Base-by-base conservation (phyloP, 2,113 vertebrate species). In the Gracilinanus agilis region DNA sequence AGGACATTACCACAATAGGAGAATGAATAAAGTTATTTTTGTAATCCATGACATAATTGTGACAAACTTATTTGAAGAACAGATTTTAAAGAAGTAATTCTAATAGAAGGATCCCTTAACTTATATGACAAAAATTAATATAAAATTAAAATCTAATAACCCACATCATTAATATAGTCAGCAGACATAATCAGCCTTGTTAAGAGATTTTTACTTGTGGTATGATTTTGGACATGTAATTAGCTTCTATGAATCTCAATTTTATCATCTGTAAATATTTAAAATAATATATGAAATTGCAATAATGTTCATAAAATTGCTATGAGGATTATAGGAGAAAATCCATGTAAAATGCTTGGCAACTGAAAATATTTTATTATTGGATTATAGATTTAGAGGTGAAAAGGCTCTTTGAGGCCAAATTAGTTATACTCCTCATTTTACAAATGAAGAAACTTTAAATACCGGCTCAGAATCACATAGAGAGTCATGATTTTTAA, bases 51-150 rank as follows among this genome's bases (percentile, higher is more conserved):
- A 8, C 93, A 49, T 90, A 49, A 92, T 94, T 90, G 3, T 92
- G 29, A 55, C 40, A 93, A 83, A 11, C 67, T 90, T 91, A 61
- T 44, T 89, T 94, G 91, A 90, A 89, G 27, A 55, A 0, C 9
- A 0, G 29, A 90, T 90, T 92, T 54, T 89, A 88, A 58, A 90
- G 92, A 93, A 91, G 95, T 58, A 89, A 58, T 55, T 91, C 94
- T 53, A 92, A 95, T 56, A 92, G 11, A 34, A 3, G 19, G 88
- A 90, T 11, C 2, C 13, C 16, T 23, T 83, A 54, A n/a, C 24
- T 93, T 56, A 94, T 34, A 93, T 94, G 54, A 83, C 24, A 88
- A 83, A 54, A 0, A 11, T 83, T 90, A 44, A 61, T 13, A 55
- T 34, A 67, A 90, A 7, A 29, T 29, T 27, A 23, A 95, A 91